A percentile compares a stretch with the other conserved stretches of the same genome.
Conservation (phyloP, 2,888 invertebrate genomes). For the Melanostoma scalare region DNA sequence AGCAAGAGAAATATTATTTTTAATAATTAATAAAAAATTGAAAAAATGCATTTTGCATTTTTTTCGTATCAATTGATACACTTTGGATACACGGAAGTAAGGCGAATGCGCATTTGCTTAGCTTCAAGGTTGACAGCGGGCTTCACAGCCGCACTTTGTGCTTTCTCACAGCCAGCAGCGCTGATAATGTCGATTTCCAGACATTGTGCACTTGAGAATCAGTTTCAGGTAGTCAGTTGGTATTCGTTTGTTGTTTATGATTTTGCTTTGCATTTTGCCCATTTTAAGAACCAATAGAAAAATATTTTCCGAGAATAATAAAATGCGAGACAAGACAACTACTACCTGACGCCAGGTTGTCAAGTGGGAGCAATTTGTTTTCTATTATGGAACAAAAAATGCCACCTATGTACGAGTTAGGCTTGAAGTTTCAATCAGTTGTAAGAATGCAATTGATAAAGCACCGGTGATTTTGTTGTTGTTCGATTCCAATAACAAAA, state of each 20-base stretch:
- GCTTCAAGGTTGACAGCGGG: constrained; percentile 62
- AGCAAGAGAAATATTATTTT: constrained; percentile 51
- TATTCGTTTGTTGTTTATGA: constrained; percentile 58
- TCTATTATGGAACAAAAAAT: constrained; percentile 5
- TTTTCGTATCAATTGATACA: constrained; percentile 55
- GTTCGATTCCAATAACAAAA: too few relatives aligned
- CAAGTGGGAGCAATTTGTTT: constrained; percentile 45
- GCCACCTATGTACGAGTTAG: too few relatives aligned
- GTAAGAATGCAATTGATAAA: too few relatives aligned
- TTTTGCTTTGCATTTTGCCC: constrained; percentile 35
- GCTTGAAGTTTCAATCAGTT: too few relatives aligned
- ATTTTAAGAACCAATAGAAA: constrained; percentile 35
- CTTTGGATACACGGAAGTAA: constrained; percentile 63
- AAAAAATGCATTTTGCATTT: constrained; percentile 58
- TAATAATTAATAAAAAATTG: constrained; percentile 39
- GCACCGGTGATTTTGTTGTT: too few relatives aligned
- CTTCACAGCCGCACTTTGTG: neutral
- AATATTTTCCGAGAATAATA: neutral
- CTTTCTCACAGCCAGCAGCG: neutral
- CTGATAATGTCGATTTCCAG: constrained; percentile 64
- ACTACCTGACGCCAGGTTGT: constrained; percentile 51
- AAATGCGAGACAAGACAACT: constrained; percentile 1
- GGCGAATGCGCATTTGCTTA: constrained; percentile 36
- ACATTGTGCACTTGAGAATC: constrained; percentile 66
- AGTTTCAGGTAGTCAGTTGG: constrained; percentile 66